phyloP scores from a whole-genome alignment of 2,888 invertebrate species.

The Polia nebulosa region DNA sequence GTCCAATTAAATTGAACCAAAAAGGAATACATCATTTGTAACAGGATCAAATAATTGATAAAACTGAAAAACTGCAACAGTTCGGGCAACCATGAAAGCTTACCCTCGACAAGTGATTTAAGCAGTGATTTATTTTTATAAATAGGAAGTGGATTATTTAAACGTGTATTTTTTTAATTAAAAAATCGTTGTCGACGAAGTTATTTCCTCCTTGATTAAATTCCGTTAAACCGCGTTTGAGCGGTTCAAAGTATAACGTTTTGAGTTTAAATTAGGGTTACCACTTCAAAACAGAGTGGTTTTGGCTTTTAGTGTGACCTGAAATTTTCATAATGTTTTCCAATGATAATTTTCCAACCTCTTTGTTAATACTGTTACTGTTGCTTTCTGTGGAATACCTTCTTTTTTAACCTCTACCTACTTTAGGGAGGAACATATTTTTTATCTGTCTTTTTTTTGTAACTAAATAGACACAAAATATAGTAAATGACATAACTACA shows the following conservation, averaged over 20 bases:
- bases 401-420: not conserved
- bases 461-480: not conserved
- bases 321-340: not conserved
- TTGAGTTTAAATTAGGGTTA: conserved; percentile 13
- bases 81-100: conserved; percentile 27
- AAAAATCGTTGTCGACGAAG: conserved; percentile 58
- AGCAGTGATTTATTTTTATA: conserved; percentile 48
- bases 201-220: conserved; percentile 70
- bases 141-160: conserved; percentile 47
- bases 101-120: conserved; percentile 22
- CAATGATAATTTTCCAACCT: not conserved
- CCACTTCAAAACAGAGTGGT: conserved; percentile 1
- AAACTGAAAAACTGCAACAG: conserved; percentile 26
- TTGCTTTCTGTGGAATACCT: not conserved
- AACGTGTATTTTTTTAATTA: conserved; percentile 68
- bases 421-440: no score
- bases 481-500: not conserved
- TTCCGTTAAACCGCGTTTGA: conserved; percentile 57
- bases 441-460: no score
- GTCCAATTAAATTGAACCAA: not conserved
- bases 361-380: not conserved
- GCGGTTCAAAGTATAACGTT: conserved; percentile 22
- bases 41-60: conserved; percentile 29
- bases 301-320: not conserved
- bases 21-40: conserved; percentile 10